phyloP scores from a whole-genome alignment of 2,888 invertebrate species.

The Limulus polyphemus region DNA sequence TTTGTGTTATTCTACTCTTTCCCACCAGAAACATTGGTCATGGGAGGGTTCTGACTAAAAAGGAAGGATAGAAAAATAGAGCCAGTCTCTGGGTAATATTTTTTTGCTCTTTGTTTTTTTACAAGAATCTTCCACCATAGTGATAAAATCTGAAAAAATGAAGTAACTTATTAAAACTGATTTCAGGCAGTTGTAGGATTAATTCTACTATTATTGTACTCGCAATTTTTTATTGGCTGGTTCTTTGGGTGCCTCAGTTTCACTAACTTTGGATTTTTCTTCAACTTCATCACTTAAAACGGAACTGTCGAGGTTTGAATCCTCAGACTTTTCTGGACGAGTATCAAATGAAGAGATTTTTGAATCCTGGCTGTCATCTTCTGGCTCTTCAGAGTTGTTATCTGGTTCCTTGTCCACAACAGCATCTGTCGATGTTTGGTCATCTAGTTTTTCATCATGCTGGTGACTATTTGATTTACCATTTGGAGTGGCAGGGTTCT shows the following conservation, averaged over 20 bases:
- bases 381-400: background rate
- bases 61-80: too few relatives aligned
- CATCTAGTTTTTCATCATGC: background rate
- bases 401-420: background rate
- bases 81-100: too few relatives aligned
- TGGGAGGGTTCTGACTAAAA: too few relatives aligned
- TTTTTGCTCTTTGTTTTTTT: too few relatives aligned
- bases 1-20: too few relatives aligned
- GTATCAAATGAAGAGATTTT: background rate
- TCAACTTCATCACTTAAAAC: background rate
- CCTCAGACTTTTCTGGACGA: background rate
- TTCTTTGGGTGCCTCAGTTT: constrained; percentile 6
- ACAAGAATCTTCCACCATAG: too few relatives aligned
- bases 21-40: too few relatives aligned
- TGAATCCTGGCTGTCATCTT: background rate
- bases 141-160: too few relatives aligned
- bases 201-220: constrained; percentile 2
- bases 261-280: background rate
- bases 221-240: constrained; percentile 19
- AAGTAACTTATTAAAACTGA: too few relatives aligned
- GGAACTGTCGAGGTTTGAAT: background rate
- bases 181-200: background rate
- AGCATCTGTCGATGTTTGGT: background rate
- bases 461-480: background rate
- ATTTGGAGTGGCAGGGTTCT: constrained; percentile 1